phyloP scores from a whole-genome alignment of 2,888 invertebrate genomes.

The Carpatolechia fugitivella region DNA sequence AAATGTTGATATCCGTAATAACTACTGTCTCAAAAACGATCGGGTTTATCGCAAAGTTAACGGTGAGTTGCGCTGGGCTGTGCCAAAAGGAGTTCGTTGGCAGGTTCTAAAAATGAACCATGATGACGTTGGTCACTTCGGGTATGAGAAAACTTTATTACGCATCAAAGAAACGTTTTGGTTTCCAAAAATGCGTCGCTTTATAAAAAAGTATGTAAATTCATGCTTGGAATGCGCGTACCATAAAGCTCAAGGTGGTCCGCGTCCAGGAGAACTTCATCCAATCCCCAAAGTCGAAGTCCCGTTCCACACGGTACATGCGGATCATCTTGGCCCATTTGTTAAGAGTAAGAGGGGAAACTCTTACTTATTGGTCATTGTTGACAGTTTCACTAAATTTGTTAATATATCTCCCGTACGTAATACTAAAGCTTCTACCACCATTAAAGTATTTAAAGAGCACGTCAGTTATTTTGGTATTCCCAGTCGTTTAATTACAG shows the following conservation, averaged over 20 bases:
- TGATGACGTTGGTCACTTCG: no score
- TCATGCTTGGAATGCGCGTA: constrained; percentile 8
- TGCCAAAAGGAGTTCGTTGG: no score
- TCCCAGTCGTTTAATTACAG: not conserved
- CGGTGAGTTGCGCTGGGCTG: no score
- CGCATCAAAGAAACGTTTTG: constrained; percentile 16
- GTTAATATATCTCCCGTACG: not conserved
- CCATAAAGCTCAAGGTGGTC: no score
- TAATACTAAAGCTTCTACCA: not conserved
- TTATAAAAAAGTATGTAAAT: constrained; percentile 17
- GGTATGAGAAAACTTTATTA: not conserved
- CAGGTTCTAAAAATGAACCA: no score
- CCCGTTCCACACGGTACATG: no score
- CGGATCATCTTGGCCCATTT: no score
- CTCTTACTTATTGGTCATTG: not conserved
- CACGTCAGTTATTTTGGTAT: not conserved
- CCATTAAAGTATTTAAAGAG: not conserved
- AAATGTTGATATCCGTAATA: no score
- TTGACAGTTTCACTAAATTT: not conserved
- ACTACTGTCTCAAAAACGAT: no score
- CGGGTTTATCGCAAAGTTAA: no score
- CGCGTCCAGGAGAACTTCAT: not conserved
- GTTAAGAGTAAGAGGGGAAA: not conserved
- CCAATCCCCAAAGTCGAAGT: not conserved
- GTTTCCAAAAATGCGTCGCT: constrained; percentile 16